Evolutionary conservation across 2,888 invertebrate genomes (phyloP).

Genomic region (Hecatera dysodea): DNA sequence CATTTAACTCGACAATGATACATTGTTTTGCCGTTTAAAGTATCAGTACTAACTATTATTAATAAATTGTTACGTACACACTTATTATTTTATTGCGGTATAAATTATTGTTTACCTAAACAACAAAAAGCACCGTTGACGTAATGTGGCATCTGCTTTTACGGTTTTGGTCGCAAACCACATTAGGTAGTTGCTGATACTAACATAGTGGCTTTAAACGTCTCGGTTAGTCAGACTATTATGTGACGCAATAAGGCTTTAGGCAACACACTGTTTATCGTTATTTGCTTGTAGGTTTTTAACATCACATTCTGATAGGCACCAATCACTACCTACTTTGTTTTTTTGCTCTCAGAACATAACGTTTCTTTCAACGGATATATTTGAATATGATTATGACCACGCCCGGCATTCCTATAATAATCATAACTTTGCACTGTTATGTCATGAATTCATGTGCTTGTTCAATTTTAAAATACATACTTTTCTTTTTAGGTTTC

Average conservation of each 20-base stretch:
- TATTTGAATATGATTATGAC: conserved; percentile 49
- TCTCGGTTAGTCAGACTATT: conserved; percentile 2
- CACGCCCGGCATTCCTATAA: conserved; percentile 45
- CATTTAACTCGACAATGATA: background rate
- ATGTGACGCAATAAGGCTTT: conserved; percentile 22
- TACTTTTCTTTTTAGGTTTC: conserved; percentile 23
- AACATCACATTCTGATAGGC: conserved; percentile 20
- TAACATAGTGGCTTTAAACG: background rate
- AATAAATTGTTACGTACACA: too few species aligned
- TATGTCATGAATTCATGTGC: conserved; percentile 33
- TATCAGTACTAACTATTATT: too few species aligned
- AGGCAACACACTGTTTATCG: conserved; percentile 8
- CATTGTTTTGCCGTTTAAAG: conserved; percentile 10
- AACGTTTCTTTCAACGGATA: conserved; percentile 34
- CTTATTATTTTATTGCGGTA: background rate
- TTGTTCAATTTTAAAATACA: conserved; percentile 11
- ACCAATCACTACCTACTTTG: conserved; percentile 42
- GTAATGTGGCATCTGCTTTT: background rate
- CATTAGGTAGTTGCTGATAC: background rate
- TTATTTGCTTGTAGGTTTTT: conserved; percentile 17
- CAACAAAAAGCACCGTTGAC: conserved; percentile 6
- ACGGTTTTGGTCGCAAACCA: conserved; percentile 5
- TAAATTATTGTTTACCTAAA: background rate
- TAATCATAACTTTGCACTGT: conserved; percentile 62
- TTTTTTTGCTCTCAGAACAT: conserved; percentile 33